Conservation (phyloP, 2,888 invertebrate genomes). For the Archips crataeganus region DNA sequence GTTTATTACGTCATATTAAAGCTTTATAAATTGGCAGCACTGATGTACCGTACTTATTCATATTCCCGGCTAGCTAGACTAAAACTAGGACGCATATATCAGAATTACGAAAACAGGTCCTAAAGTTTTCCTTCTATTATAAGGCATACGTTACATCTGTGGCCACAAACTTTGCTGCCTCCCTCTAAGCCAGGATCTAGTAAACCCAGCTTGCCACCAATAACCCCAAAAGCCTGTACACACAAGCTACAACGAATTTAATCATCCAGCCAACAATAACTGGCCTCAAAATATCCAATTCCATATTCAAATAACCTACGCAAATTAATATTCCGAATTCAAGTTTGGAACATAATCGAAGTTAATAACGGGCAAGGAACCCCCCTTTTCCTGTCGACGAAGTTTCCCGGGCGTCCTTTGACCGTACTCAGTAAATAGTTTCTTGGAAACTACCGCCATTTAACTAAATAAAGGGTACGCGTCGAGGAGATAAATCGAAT, state of each 20-base stretch:
- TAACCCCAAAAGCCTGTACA: background rate
- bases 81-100: background rate
- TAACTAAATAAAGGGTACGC: conserved; percentile 52
- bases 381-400: conserved; percentile 43
- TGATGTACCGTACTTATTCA: background rate
- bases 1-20: no score
- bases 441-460: conserved; percentile 56
- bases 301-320: conserved; percentile 35
- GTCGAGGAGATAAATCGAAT: conserved; percentile 52
- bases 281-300: conserved; percentile 29
- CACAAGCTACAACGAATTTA: conserved; percentile 3
- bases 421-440: conserved; percentile 60
- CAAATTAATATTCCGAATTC: conserved; percentile 40
- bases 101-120: background rate
- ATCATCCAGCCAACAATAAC: conserved; percentile 11
- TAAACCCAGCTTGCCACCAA: background rate
- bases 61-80: background rate
- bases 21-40: no score
- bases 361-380: conserved; percentile 39
- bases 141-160: background rate
- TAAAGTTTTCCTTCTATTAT: background rate
- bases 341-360: conserved; percentile 40
- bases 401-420: conserved; percentile 49
- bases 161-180: background rate
- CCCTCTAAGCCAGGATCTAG: background rate